Conservation (phyloP, 2,888 invertebrate species). For the Tillus elongatus region DNA sequence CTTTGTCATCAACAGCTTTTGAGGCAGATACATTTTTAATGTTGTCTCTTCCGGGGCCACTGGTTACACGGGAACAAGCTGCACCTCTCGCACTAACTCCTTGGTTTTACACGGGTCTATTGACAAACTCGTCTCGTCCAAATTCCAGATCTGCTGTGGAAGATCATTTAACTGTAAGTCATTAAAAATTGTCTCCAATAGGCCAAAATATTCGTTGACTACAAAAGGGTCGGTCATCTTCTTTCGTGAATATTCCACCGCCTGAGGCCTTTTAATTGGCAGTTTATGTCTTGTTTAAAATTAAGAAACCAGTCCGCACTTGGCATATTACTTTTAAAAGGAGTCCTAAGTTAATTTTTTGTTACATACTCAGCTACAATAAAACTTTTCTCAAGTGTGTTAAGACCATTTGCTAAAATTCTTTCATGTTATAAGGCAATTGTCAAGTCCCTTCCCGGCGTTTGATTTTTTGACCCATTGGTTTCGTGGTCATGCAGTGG, state of each 20-base stretch:
- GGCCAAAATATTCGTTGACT: constrained; percentile 10
- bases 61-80: constrained; percentile 18
- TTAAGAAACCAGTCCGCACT: constrained; percentile 8
- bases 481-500: no score
- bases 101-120: constrained; percentile 18
- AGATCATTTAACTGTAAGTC: constrained; percentile 10
- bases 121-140: constrained; percentile 15
- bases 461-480: no score
- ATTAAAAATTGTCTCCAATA: no score
- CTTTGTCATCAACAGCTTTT: constrained; percentile 26
- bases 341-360: constrained; percentile 10
- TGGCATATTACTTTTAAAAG: constrained; percentile 10
- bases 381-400: constrained; percentile 11
- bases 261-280: constrained; percentile 12
- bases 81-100: constrained; percentile 15
- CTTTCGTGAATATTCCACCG: constrained; percentile 14
- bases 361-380: constrained; percentile 11
- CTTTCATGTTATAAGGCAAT: constrained; percentile 12
- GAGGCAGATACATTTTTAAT: constrained; percentile 24
- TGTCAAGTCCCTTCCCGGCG: no score
- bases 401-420: constrained; percentile 10
- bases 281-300: constrained; percentile 12
- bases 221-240: constrained; percentile 13
- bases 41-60: constrained; percentile 28
- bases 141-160: constrained; percentile 13